Evolutionary conservation across 2,797 vertebrate genomes (phyloP), one percentile per base, ranked within the genome.

Genomic region (Thaleichthys pacificus): DNA sequence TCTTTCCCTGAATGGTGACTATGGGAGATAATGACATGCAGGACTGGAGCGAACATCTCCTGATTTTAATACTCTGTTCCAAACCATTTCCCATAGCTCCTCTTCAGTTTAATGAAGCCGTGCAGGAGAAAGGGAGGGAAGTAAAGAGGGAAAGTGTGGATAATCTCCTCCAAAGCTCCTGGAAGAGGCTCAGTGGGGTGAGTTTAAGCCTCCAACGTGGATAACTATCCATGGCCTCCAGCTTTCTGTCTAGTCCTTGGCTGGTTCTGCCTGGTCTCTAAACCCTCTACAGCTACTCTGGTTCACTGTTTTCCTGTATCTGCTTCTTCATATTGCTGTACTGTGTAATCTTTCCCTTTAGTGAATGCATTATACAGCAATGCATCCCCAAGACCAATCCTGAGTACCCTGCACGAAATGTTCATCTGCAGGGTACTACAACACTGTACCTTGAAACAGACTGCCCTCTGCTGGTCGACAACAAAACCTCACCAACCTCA

Each of bases 121-220:
- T 32, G 28, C 42, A 35, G n/a, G 72, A 66, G 30, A 42, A 62
- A 22, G 30, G 49, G 70, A 64, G 5, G 38, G 28, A 51, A 8
- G 61, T 47, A 57, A 57, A 57, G 64, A 68, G 74, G 58, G 38
- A 66, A 70, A 69, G 63, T 51, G 47, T 49, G 47, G 63, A 64
- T 73, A 58, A 71, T 74, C 75, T 66, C 61, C 14, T 22, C n/a
- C 69, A 70, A 67, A 63, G 68, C 70, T 63, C 5, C n/a, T 24
- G 26, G 30, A 61, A 66, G 38, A 38, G 26, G 54, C 68, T 66
- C 30, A 72, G 70, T 54, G 24, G 14, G 21, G 58, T 47, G 49
- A 72, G 30, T 58, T 32, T 69, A 70, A 73, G 61, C 54, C 26
- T 57, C 19, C 21, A 68, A 58, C 28, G 3, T 3, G 54, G 51